Evolutionary conservation across 2,113 vertebrate species (phyloP).

Genomic region (Lepus timidus): DNA sequence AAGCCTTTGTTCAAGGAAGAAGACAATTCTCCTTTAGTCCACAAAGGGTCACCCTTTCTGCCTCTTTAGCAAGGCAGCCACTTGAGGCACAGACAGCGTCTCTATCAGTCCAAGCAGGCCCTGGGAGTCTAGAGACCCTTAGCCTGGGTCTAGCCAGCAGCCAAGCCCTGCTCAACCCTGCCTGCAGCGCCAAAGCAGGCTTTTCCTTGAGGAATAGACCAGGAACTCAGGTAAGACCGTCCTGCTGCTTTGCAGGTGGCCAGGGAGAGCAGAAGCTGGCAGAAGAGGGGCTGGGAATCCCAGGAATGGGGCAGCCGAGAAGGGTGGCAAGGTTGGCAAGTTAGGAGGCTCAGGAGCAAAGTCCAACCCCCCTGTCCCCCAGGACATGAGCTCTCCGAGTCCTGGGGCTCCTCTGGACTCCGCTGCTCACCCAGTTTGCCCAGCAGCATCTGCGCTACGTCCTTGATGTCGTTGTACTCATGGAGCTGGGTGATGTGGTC

Average conservation of each 20-base stretch:
- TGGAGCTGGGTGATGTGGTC: constrained; percentile 94
- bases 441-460: constrained; percentile 94
- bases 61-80: neutral
- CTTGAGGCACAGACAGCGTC: neutral
- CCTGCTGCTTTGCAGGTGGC: neutral
- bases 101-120: neutral
- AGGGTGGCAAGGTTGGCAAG: neutral
- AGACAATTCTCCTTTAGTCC: neutral
- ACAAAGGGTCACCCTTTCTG: neutral
- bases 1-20: neutral
- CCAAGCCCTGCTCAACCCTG: neutral
- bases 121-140: neutral
- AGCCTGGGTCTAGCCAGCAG: neutral
- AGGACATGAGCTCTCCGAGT: neutral
- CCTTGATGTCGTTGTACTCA: constrained; percentile 98
- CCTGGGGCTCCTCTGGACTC: neutral
- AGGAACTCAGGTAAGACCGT: neutral
- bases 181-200: neutral
- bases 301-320: neutral
- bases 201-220: neutral
- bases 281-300: neutral
- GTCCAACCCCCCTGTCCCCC: neutral
- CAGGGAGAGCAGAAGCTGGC: neutral
- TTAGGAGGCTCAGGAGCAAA: neutral
- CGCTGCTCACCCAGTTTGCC: constrained; percentile 93